These are phyloP conservation scores for Phrixothrix hirtus DNA, from an alignment of 2,888 invertebrate genomes.

Conservation along the genomic window DNA sequence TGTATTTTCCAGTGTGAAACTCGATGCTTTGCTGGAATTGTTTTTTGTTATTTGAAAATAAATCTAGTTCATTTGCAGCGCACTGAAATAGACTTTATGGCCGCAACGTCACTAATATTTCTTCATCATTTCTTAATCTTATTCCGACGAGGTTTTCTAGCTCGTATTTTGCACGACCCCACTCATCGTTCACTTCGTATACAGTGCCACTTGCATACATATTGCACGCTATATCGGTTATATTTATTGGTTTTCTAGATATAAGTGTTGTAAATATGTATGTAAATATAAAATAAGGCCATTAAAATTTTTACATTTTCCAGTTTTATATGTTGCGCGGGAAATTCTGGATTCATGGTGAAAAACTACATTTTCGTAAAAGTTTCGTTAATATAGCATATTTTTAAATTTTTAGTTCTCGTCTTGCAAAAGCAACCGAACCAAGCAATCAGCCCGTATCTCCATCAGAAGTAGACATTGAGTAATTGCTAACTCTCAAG, in stretches of 20 bases:
- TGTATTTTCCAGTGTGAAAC: conserved; percentile 7
- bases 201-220: conserved; percentile 29
- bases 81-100: conserved; percentile 34
- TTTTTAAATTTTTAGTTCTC: conserved; percentile 35
- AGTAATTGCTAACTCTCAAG: conserved; percentile 49
- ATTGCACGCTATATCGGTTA: conserved; percentile 25
- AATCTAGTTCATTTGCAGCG: conserved; percentile 36
- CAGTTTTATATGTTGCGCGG: no score
- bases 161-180: conserved; percentile 27
- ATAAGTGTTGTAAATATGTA: conserved; percentile 13
- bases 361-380: conserved; percentile 22
- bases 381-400: conserved; percentile 35
- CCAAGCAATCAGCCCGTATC: conserved; percentile 40
- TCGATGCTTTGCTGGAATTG: conserved; percentile 22
- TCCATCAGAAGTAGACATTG: conserved; percentile 46
- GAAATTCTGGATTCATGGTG: no score
- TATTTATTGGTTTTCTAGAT: conserved; percentile 23
- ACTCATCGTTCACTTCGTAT: conserved; percentile 24
- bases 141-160: conserved; percentile 30
- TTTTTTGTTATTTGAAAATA: conserved; percentile 37
- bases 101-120: conserved; percentile 34
- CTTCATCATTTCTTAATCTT: conserved; percentile 41
- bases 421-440: conserved; percentile 27
- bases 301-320: conserved; percentile 16
- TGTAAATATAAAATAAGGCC: conserved; percentile 26